Percentiles rank a stretch among this genome's conserved stretches.
phyloP scores from a whole-genome alignment of 2,888 invertebrate species.

The Orthonychiurus folsomi region DNA sequence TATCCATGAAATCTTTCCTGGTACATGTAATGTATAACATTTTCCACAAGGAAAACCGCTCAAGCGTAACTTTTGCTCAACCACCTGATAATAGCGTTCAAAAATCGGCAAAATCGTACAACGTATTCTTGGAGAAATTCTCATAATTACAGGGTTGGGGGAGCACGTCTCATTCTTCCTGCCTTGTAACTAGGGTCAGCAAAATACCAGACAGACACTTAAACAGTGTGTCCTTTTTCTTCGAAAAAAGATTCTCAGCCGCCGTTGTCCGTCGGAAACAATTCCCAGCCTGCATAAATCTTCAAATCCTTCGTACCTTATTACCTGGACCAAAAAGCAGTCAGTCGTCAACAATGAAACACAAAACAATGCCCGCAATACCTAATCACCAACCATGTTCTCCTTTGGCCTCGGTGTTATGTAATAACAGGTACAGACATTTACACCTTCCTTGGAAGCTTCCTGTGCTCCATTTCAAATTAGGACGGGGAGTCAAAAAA shows the following conservation, averaged over 20 bases:
- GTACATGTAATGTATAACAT: no score
- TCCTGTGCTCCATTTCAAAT: slow-evolving; percentile 1
- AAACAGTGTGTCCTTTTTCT: no score
- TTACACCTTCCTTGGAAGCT: background rate
- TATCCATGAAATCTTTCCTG: no score
- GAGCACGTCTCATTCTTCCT: background rate
- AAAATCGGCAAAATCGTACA: no score
- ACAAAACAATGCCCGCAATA: background rate
- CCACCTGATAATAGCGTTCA: no score
- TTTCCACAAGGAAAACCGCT: no score
- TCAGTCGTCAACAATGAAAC: background rate
- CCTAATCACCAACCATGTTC: background rate
- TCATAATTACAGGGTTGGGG: background rate
- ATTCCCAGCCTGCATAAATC: background rate
- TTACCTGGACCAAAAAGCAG: background rate
- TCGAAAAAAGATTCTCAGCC: no score
- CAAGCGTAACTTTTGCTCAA: no score
- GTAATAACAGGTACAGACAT: background rate
- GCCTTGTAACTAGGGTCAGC: slow-evolving; percentile 1
- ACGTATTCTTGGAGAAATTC: no score
- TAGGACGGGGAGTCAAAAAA: background rate
- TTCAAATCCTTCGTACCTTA: background rate
- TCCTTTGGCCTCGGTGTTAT: no score
- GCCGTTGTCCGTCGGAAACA: no score
- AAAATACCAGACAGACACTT: no score